phyloP scores from a whole-genome alignment of 2,797 vertebrate genomes.

The Scarus forsteni region DNA sequence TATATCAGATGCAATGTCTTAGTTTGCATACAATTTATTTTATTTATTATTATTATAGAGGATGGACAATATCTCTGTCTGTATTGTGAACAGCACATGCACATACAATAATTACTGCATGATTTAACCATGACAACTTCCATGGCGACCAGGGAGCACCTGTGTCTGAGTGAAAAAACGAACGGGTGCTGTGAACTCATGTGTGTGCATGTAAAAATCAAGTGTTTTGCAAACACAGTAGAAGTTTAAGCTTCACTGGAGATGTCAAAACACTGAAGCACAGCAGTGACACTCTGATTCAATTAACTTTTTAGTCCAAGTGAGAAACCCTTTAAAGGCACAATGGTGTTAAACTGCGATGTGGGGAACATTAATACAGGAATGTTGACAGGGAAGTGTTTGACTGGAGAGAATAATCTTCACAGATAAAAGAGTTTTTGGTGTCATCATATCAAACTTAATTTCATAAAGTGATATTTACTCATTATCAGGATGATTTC shows the following conservation, averaged over 20 bases:
- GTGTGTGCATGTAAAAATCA: constrained; percentile 20
- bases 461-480: too few relatives aligned
- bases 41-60: too few relatives aligned
- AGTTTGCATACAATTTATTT: too few relatives aligned
- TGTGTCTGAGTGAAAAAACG: constrained; percentile 40
- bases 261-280: constrained; percentile 64
- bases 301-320: constrained; percentile 67
- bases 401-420: too few relatives aligned
- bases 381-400: neutral
- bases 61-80: constrained; percentile 32
- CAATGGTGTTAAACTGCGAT: constrained; percentile 21
- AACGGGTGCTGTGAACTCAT: constrained; percentile 18
- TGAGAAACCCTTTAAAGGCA: constrained; percentile 38
- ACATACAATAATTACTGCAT: constrained; percentile 75
- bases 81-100: constrained; percentile 58
- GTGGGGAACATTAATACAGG: constrained; percentile 13
- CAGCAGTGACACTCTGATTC: constrained; percentile 59
- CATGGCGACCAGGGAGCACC: constrained; percentile 68
- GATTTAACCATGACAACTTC: constrained; percentile 77
- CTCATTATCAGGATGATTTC: too few relatives aligned
- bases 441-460: too few relatives aligned
- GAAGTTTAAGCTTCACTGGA: constrained; percentile 63
- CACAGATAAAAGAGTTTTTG: too few relatives aligned
- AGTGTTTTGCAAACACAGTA: constrained; percentile 34
- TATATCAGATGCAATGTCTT: too few relatives aligned